Conservation (phyloP, 2,888 invertebrate genomes). For the Drosophila mimetica region DNA sequence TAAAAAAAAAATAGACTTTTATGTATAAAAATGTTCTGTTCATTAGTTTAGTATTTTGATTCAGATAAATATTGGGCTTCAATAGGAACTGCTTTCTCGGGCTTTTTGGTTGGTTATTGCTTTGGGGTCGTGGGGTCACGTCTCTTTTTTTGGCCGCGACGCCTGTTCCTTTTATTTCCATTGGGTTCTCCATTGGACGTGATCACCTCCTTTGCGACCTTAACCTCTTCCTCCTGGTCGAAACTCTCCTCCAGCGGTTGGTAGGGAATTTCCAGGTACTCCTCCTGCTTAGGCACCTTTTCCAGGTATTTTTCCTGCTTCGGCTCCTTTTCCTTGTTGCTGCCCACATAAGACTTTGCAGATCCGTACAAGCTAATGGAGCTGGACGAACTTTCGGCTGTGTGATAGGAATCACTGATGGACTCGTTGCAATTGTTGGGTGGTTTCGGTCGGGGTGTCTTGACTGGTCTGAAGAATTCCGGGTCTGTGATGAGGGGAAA, state of each 20-base stretch:
- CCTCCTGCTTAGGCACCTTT: background rate
- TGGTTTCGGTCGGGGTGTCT: background rate
- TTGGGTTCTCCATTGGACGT: background rate
- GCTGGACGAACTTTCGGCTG: constrained; percentile 2
- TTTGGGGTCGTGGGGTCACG: background rate
- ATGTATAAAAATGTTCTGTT: too few relatives aligned
- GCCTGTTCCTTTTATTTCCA: background rate
- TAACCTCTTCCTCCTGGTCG: background rate
- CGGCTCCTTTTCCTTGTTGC: background rate
- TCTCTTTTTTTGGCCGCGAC: background rate
- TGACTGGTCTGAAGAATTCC: constrained; percentile 64
- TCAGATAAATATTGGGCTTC: background rate
- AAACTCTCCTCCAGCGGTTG: constrained; percentile 9
- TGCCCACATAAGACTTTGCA: background rate
- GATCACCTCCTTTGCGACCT: background rate
- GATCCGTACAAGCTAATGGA: constrained; percentile 13
- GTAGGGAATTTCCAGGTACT: constrained; percentile 14
- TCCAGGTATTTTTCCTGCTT: background rate
- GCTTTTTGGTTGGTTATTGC: background rate
- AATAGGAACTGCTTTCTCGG: background rate
- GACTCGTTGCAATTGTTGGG: background rate
- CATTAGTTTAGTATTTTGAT: background rate
- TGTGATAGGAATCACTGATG: constrained; percentile 8
- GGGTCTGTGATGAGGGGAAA: constrained; percentile 74
- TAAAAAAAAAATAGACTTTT: too few relatives aligned